Percentiles rank a stretch among this genome's conserved stretches.
Evolutionary conservation across 2,888 invertebrate species (phyloP).

Genomic region (Stenurella melanura): DNA sequence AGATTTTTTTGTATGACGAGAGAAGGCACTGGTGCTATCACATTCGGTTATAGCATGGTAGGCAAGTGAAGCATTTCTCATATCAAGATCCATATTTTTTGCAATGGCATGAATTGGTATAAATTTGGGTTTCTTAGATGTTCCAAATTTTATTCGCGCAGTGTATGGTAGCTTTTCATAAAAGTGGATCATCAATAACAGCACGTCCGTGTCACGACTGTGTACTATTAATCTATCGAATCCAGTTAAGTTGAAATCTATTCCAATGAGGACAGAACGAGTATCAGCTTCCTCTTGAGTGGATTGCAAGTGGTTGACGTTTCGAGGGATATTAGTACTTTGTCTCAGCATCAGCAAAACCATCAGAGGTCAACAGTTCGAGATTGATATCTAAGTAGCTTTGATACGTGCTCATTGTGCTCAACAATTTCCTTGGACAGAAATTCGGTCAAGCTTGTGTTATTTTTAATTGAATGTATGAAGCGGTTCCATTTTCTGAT

Average conservation of each 20-base stretch:
- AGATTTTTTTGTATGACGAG: too few species aligned
- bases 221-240: conserved; percentile 12
- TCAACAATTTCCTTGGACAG: not conserved
- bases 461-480: conserved; percentile 19
- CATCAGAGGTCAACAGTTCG: too few species aligned
- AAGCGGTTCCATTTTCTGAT: not conserved
- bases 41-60: too few species aligned
- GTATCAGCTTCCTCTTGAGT: conserved; percentile 20
- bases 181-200: conserved; percentile 12
- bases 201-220: conserved; percentile 1
- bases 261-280: conserved; percentile 5
- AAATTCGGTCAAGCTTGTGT: conserved; percentile 3
- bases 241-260: conserved; percentile 8
- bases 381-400: too few species aligned
- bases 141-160: too few species aligned
- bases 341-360: conserved; percentile 10
- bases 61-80: too few species aligned
- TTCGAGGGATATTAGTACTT: conserved; percentile 2
- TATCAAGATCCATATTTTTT: too few species aligned
- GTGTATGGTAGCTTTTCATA: too few species aligned
- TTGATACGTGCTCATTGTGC: too few species aligned
- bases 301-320: conserved; percentile 8
- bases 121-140: too few species aligned
- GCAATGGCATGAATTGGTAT: too few species aligned
- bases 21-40: too few species aligned